These are phyloP conservation scores for Mormyrops attenuatus DNA, from an alignment of 2,797 vertebrate genomes.

Conservation along the genomic window DNA sequence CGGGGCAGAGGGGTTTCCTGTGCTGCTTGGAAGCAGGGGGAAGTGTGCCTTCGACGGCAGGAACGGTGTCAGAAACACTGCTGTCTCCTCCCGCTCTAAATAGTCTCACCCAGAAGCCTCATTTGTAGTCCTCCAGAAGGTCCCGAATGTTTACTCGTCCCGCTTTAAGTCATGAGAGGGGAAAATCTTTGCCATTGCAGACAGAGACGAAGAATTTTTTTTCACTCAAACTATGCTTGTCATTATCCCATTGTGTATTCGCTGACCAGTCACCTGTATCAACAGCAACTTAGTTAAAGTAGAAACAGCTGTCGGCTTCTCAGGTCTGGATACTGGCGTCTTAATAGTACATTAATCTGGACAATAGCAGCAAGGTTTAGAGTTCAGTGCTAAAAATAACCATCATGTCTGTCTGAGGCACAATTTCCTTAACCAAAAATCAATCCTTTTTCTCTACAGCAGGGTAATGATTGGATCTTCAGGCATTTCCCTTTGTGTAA, in stretches of 20 bases:
- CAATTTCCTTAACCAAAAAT: background rate
- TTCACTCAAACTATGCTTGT: background rate
- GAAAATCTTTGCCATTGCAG: background rate
- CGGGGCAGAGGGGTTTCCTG: background rate
- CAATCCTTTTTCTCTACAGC: background rate
- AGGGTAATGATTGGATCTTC: background rate
- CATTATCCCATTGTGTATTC: background rate
- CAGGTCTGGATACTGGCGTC: background rate
- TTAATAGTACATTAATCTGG: constrained; percentile 1
- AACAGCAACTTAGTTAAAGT: background rate
- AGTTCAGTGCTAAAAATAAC: constrained; percentile 1
- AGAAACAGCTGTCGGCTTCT: background rate
- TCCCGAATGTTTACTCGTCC: background rate
- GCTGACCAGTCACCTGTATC: background rate
- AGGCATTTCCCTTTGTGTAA: background rate
- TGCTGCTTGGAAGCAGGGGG: background rate
- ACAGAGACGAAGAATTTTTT: background rate
- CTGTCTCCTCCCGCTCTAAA: background rate
- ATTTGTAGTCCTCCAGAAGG: background rate
- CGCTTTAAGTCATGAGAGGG: background rate
- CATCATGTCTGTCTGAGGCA: background rate
- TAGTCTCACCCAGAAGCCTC: background rate
- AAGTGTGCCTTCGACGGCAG: background rate
- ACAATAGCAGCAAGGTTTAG: background rate
- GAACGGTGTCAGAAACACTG: background rate